Percentiles rank a stretch among this genome's conserved stretches.
These are phyloP conservation scores for Leptosomus discolor DNA, from an alignment of 2,113 vertebrate genomes.

Conservation along the genomic window DNA sequence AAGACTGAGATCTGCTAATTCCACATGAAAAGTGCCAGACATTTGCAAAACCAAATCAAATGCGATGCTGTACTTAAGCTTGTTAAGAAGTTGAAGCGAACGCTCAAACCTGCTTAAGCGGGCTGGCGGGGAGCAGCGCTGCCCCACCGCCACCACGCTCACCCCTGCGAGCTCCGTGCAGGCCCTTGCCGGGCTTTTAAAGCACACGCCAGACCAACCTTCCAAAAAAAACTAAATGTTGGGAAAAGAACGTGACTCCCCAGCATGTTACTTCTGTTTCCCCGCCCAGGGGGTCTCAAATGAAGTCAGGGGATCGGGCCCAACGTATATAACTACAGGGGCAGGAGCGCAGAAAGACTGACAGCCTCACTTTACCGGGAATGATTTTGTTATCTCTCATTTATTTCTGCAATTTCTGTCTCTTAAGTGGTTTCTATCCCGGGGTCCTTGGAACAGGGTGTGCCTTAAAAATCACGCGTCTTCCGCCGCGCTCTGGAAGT, in stretches of 20 bases:
- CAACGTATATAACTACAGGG: background rate
- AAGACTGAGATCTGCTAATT: conserved; percentile 51
- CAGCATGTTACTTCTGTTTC: background rate
- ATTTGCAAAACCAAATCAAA: conserved; percentile 3
- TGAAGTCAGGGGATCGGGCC: background rate
- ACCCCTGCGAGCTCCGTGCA: background rate
- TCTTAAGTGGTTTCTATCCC: background rate
- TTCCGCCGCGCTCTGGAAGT: background rate
- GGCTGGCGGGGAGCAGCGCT: background rate
- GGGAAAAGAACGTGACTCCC: background rate
- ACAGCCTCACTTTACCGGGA: background rate
- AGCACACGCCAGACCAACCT: background rate
- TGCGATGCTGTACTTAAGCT: background rate
- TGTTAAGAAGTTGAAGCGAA: conserved; percentile 25
- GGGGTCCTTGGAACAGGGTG: background rate
- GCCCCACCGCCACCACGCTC: background rate
- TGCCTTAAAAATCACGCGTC: background rate
- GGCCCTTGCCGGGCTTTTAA: background rate
- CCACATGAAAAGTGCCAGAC: conserved; percentile 48
- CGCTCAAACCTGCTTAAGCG: conserved; percentile 32
- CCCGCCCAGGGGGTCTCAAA: background rate
- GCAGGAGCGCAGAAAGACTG: background rate
- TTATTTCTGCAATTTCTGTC: conserved; percentile 1
- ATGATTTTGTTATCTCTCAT: background rate
- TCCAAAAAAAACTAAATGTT: background rate